phyloP scores from a whole-genome alignment of 2,113 vertebrate species.

The Cryptomyrus ogoouensis region DNA sequence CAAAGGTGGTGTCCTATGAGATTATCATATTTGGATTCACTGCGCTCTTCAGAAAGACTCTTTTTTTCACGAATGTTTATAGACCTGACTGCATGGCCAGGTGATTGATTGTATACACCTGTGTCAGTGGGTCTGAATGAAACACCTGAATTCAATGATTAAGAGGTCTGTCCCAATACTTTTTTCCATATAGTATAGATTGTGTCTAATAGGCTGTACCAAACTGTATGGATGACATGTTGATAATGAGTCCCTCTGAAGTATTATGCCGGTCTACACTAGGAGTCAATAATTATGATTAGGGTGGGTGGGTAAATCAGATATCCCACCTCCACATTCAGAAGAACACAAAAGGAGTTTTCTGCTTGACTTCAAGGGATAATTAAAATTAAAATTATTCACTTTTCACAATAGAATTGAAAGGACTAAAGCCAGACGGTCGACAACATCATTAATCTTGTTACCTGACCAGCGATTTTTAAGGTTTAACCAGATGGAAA shows the following conservation, averaged over 20 bases:
- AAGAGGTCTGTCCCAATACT: not conserved
- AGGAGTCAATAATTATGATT: not conserved
- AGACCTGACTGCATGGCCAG: not conserved
- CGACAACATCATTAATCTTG: not conserved
- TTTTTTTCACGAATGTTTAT: not conserved
- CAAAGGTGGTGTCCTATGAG: not conserved
- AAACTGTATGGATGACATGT: not conserved
- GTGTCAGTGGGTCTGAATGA: not conserved
- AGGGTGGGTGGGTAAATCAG: not conserved
- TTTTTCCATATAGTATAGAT: not conserved
- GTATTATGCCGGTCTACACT: not conserved
- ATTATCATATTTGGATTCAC: not conserved
- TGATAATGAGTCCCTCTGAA: not conserved
- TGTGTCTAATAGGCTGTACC: not conserved
- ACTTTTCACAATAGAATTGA: not conserved
- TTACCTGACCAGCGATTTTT: constrained; percentile 1
- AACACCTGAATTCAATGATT: not conserved
- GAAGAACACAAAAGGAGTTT: not conserved
- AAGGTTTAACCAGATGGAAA: not conserved
- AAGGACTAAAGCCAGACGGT: not conserved
- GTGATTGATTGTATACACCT: no score
- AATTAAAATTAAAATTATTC: constrained; percentile 6
- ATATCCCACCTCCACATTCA: not conserved
- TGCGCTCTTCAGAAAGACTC: not conserved
- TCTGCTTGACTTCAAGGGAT: not conserved